A percentile compares a stretch with the other conserved stretches of the same genome.
Conservation (phyloP, 2,888 invertebrate genomes). For the Agelastica alni region DNA sequence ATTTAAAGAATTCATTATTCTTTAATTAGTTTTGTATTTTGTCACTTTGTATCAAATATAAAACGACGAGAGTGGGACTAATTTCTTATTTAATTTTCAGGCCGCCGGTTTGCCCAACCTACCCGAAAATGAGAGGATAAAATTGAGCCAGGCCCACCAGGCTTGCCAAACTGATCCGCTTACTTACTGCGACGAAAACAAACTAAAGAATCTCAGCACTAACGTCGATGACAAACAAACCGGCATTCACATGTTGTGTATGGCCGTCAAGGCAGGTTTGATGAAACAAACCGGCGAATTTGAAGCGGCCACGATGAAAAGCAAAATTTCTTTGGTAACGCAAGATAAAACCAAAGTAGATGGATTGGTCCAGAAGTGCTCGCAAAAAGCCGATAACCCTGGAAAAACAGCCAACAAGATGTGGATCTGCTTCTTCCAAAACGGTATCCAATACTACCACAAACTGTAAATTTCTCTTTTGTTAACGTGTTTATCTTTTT, state of each 20-base stretch:
- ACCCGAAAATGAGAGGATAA: constrained; percentile 20
- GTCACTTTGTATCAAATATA: too few relatives aligned
- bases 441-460: constrained; percentile 28
- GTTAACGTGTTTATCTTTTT: too few relatives aligned
- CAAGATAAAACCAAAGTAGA: constrained; percentile 19
- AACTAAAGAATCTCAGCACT: constrained; percentile 20
- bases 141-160: constrained; percentile 23
- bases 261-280: constrained; percentile 30
- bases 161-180: constrained; percentile 26
- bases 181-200: constrained; percentile 27
- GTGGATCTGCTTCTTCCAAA: constrained; percentile 27
- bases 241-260: constrained; percentile 30
- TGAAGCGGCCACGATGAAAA: constrained; percentile 11
- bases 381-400: constrained; percentile 16
- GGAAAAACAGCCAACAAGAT: constrained; percentile 25
- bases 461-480: constrained; percentile 22
- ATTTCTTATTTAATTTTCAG: constrained; percentile 10
- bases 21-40: too few relatives aligned
- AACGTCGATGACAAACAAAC: constrained; percentile 23
- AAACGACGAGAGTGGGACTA: too few relatives aligned
- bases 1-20: too few relatives aligned
- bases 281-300: constrained; percentile 23
- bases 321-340: constrained; percentile 19
- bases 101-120: constrained; percentile 14
- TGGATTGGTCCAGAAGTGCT: constrained; percentile 19